phyloP scores from a whole-genome alignment of 2,113 vertebrate species.

The Clarias gariepinus region DNA sequence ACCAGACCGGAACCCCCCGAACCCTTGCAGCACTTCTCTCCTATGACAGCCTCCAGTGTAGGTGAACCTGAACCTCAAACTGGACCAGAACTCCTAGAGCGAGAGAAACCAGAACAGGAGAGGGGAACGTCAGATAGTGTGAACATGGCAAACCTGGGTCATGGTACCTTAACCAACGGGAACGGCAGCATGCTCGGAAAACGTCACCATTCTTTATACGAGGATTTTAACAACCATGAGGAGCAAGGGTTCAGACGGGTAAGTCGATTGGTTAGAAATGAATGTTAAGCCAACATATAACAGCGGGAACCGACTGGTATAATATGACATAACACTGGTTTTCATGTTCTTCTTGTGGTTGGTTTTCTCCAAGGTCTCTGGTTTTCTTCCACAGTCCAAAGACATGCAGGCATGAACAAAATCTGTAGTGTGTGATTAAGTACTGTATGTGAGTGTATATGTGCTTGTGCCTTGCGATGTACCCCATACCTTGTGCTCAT shows the following conservation, averaged over 20 bases:
- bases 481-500: no score
- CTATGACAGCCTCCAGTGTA: constrained; percentile 50
- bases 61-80: constrained; percentile 50
- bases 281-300: no score
- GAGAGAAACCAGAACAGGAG: constrained; percentile 46
- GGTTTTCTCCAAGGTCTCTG: no score
- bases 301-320: not conserved
- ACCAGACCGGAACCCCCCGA: constrained; percentile 61
- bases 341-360: no score
- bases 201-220: constrained; percentile 72
- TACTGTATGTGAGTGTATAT: no score
- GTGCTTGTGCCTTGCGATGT: no score
- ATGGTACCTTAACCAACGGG: constrained; percentile 46
- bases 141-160: constrained; percentile 48
- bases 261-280: constrained; percentile 27
- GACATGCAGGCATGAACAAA: no score
- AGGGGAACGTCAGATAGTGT: constrained; percentile 20
- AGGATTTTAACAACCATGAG: constrained; percentile 72
- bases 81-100: constrained; percentile 53
- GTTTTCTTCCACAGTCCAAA: no score
- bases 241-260: constrained; percentile 67
- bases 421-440: no score
- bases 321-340: not conserved
- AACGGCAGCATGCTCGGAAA: constrained; percentile 61
- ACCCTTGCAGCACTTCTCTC: constrained; percentile 58